Evolutionary conservation across 2,797 vertebrate species (phyloP).

Genomic region (Chromobotia macracanthus): DNA sequence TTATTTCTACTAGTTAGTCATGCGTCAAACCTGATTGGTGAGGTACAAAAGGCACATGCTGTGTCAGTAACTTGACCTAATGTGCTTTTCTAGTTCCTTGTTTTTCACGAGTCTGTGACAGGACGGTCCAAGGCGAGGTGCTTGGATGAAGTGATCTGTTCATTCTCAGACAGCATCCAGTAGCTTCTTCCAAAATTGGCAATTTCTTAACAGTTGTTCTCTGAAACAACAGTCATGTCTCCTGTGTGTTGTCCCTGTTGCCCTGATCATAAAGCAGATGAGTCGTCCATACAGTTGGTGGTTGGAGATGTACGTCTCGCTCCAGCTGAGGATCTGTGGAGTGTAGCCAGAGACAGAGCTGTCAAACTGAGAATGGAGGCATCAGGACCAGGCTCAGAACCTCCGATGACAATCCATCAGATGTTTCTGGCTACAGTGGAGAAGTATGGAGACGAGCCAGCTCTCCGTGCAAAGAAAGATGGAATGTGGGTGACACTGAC

Average conservation of each 20-base stretch:
- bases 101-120: not conserved
- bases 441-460: constrained; percentile 64
- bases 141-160: too few species aligned
- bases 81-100: not conserved
- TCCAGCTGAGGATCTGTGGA: constrained; percentile 73
- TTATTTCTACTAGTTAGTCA: not conserved
- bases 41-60: not conserved
- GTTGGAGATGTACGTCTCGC: constrained; percentile 53
- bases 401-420: constrained; percentile 77
- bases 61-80: constrained; percentile 15
- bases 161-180: too few species aligned
- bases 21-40: constrained; percentile 20
- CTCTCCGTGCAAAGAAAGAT: constrained; percentile 68
- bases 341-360: constrained; percentile 59
- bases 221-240: too few species aligned
- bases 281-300: not conserved
- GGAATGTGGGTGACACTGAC: constrained; percentile 70
- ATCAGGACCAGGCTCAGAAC: constrained; percentile 66
- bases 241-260: constrained; percentile 60
- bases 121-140: not conserved
- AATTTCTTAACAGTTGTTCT: too few species aligned
- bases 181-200: too few species aligned
- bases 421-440: constrained; percentile 75
- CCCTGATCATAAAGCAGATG: constrained; percentile 30
- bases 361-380: constrained; percentile 76